Evolutionary conservation across 2,113 vertebrate genomes (phyloP), one percentile per base, ranked within the genome.

Genomic region (Choloepus hoffmanni): DNA sequence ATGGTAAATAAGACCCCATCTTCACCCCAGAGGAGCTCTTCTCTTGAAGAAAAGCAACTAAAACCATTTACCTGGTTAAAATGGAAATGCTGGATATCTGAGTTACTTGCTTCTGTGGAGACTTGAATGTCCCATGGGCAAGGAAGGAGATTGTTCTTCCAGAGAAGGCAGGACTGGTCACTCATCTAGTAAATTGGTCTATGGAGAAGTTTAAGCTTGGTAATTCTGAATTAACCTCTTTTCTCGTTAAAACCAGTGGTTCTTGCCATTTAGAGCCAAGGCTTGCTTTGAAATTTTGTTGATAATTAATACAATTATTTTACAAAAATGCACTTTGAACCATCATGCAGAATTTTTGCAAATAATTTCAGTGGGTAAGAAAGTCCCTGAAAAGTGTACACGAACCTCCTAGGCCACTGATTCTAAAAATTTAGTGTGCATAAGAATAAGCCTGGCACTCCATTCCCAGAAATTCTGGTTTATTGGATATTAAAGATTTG

Each of bases 261-360:
- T 85, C 83, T 92, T 72, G 50, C 70, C 24, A 33, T 94, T 94
- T 90, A 72, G 19, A 92, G 9, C 30, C 19, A 40, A 36, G 73
- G 67, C 63, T 36, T 85, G 43, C 89, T 81, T 89, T 92, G 36
- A 94, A 30, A 92, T 74, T 94, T 90, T 85, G 58, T 84, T 40
- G 33, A 74, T 36, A n/a, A n/a, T 5, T 90, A 87, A 55, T 74
- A 84, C 9, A 13, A 77, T 58, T 5, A 60, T 65, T 79, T 90
- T 70, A 62, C 2, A 91, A 88, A 95, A 91, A 89, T 88, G 63
- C 18, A 65, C 9, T 77, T 65, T 74, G 36, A 95, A 36, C 48
- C 50, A 73, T 93, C 30, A 55, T 30, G 9, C 50, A 89, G 21
- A 68, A 58, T 33, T 95, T 86, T 85, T 89, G 21, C 24, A 90